Base-by-base conservation (phyloP, 2,113 vertebrate species). In the Melanocharis versteri region DNA sequence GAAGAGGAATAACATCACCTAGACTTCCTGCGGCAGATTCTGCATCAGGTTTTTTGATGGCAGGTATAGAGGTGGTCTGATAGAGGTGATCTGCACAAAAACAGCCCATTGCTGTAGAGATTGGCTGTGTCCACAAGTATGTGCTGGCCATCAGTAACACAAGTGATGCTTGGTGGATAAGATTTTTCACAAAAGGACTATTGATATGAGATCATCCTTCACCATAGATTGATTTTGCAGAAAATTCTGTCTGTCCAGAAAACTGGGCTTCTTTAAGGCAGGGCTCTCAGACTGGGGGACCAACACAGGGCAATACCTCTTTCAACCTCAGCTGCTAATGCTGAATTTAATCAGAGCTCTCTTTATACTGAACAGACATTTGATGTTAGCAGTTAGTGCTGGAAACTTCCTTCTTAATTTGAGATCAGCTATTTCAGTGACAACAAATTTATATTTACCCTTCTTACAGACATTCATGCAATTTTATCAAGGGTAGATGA, bases 271-370 rank as follows among this genome's bases (percentile, higher is more conserved):
- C 27, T 86, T 28, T 53, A 37, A 47, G 5, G 35, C 16, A 62
- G 27, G 15, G 4, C 8, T 70, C 27, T 58, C 27, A 37, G 35
- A 28, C 7, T 3, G 2, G 4, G 15, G 2, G 7, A 42, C 8
- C 1, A 7, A 31, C 11, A 35, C 3, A 27, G 1, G 1, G 31
- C 53, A 86, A 31, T 7, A 26, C 3, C 3, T 37, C 33, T 19
- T 58, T 61, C 37, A 64, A 5, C 7, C 17, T 31, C 47, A 31
- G 11, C 7, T 68, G 42, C 14, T 69, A 47, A 69, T 2, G 5
- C 17, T 19, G 40, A 83, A 61, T 51, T 61, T 23, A 23, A 35
- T 30, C 39, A 40, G 12, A 76, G 31, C 21, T 35, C 30, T 54
- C 6, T 17, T 60, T 27, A 31, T 21, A 9, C 40, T 40, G 8